Percentiles rank a stretch among this genome's conserved stretches.
phyloP scores from a whole-genome alignment of 2,888 invertebrate genomes.

The Eudemis profundana region DNA sequence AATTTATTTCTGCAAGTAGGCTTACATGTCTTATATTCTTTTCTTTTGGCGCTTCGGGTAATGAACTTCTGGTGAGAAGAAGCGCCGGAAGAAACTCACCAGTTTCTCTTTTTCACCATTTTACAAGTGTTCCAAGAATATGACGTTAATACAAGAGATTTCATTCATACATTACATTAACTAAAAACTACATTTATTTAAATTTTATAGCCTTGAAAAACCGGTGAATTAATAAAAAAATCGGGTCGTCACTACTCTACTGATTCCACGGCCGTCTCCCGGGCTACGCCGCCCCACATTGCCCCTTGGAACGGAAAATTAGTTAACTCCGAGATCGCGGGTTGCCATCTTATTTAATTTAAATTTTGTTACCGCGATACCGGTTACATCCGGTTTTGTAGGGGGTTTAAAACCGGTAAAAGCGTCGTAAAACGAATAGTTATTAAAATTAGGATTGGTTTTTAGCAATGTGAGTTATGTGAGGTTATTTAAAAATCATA shows the following conservation, averaged over 20 bases:
- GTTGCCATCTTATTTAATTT: conserved; percentile 47
- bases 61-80: no score
- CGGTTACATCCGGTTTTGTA: neutral
- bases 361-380: conserved; percentile 32
- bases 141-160: no score
- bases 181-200: no score
- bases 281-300: conserved; percentile 24
- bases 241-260: neutral
- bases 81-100: no score
- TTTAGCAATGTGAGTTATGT: neutral
- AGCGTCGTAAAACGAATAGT: neutral
- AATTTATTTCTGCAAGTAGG: no score
- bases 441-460: neutral
- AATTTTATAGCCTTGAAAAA: neutral
- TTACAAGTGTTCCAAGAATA: no score
- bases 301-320: conserved; percentile 48
- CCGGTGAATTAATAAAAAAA: no score
- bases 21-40: no score
- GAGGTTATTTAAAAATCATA: no score
- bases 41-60: no score
- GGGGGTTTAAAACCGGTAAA: neutral
- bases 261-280: neutral
- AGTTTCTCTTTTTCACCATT: no score
- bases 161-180: no score
- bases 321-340: conserved; percentile 46